These are phyloP conservation scores for Charanyca ferruginea DNA, from an alignment of 2,888 invertebrate species.

Conservation along the genomic window DNA sequence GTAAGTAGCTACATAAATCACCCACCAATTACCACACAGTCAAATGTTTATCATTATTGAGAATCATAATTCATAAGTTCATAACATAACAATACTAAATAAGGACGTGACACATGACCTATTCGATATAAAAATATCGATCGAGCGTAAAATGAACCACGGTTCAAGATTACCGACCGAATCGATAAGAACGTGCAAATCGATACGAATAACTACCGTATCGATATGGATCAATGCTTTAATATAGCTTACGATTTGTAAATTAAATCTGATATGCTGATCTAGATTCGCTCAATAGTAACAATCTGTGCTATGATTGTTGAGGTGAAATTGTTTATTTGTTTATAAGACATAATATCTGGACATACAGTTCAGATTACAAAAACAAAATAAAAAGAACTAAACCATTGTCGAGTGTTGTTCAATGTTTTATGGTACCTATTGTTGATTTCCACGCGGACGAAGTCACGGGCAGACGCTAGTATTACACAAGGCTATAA, in stretches of 20 bases:
- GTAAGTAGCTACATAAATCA: too few species aligned
- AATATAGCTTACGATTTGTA: conserved; percentile 8
- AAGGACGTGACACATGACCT: conserved; percentile 55
- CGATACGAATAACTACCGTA: conserved; percentile 41
- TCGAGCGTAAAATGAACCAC: conserved; percentile 48
- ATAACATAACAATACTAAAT: conserved; percentile 55
- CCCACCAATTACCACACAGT: conserved; percentile 29
- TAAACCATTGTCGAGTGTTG: too few species aligned
- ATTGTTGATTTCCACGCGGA: too few species aligned
- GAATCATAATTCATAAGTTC: conserved; percentile 37
- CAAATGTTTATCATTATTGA: conserved; percentile 32
- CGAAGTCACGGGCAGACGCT: too few species aligned
- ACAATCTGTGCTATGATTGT: neutral
- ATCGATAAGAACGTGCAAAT: conserved; percentile 48
- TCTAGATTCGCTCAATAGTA: too few species aligned
- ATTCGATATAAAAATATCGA: conserved; percentile 56
- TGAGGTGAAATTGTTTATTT: too few species aligned
- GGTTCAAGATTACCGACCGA: conserved; percentile 60
- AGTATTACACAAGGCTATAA: too few species aligned
- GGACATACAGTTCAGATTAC: too few species aligned
- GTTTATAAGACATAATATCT: too few species aligned
- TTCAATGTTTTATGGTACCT: too few species aligned
- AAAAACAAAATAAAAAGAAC: too few species aligned
- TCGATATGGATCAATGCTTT: conserved; percentile 29
- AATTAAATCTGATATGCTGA: conserved; percentile 11